A percentile compares a stretch with the other conserved stretches of the same genome.
phyloP scores from a whole-genome alignment of 2,888 invertebrate genomes.

The Seladonia tumulorum region DNA sequence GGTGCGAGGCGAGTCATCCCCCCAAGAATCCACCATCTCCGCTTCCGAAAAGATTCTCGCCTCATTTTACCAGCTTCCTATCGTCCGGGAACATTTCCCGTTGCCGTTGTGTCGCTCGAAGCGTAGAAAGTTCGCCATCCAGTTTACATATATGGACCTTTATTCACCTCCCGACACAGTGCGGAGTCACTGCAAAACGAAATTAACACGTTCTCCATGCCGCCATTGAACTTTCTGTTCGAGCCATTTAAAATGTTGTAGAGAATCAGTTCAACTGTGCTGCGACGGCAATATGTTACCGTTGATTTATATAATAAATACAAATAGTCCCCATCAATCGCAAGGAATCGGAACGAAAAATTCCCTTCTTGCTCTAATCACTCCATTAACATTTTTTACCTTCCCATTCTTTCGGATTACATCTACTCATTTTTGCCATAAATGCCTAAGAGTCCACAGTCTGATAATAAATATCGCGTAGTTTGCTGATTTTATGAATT shows the following conservation, averaged over 20 bases:
- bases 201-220: neutral
- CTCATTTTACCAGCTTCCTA: neutral
- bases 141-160: neutral
- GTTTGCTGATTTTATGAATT: too few relatives aligned
- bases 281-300: too few relatives aligned
- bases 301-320: too few relatives aligned
- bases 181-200: neutral
- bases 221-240: neutral
- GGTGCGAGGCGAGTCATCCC: slow-evolving; percentile 18
- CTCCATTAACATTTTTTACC: too few relatives aligned
- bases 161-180: neutral
- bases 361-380: too few relatives aligned
- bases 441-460: too few relatives aligned
- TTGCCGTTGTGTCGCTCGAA: neutral
- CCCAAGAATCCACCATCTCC: neutral
- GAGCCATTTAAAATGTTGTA: neutral
- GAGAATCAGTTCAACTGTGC: too few relatives aligned
- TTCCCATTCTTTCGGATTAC: too few relatives aligned
- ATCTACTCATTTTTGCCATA: too few relatives aligned
- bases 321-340: too few relatives aligned
- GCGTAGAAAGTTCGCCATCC: neutral
- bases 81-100: neutral
- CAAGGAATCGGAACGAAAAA: too few relatives aligned
- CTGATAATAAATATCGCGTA: too few relatives aligned
- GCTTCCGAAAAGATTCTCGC: neutral